phyloP scores from a whole-genome alignment of 2,797 vertebrate species.

The Catostomus latipinnis region DNA sequence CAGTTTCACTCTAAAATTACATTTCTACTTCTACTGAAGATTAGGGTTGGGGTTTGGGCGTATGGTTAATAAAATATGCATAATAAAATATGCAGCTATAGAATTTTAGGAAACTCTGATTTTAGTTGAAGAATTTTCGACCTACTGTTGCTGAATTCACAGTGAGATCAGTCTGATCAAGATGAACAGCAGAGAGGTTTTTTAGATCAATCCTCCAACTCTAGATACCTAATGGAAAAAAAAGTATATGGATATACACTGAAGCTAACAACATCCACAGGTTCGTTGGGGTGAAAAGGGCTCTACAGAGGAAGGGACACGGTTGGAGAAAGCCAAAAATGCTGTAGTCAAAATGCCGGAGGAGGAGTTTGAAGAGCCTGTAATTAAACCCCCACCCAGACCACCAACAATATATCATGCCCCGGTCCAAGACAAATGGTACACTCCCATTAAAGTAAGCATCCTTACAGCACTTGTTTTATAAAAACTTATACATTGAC shows the following conservation, averaged over 20 bases:
- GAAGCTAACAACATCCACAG: slow-evolving; percentile 66
- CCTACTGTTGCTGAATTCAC: no score
- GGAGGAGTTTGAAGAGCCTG: slow-evolving; percentile 83
- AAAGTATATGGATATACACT: neutral
- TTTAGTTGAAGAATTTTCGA: no score
- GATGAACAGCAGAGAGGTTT: no score
- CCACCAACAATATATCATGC: slow-evolving; percentile 77
- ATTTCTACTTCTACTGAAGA: no score
- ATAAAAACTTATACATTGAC: no score
- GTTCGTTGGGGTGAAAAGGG: slow-evolving; percentile 97
- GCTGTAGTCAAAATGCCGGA: slow-evolving; percentile 91
- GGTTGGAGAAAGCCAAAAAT: slow-evolving; percentile 94
- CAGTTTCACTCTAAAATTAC: no score
- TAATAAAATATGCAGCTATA: no score
- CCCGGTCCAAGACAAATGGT: slow-evolving; percentile 83
- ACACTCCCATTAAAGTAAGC: slow-evolving; percentile 93
- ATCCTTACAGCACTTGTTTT: no score
- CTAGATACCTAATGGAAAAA: neutral
- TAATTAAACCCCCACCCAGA: slow-evolving; percentile 76
- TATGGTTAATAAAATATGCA: no score
- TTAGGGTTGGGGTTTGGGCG: no score
- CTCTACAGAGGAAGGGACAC: slow-evolving; percentile 95
- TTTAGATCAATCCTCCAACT: neutral
- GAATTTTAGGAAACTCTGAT: no score
- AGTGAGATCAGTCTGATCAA: no score